These are phyloP conservation scores for Agelas oroides DNA, from an alignment of 37 sponge, comb jelly and placozoan species.

Conservation along the genomic window DNA sequence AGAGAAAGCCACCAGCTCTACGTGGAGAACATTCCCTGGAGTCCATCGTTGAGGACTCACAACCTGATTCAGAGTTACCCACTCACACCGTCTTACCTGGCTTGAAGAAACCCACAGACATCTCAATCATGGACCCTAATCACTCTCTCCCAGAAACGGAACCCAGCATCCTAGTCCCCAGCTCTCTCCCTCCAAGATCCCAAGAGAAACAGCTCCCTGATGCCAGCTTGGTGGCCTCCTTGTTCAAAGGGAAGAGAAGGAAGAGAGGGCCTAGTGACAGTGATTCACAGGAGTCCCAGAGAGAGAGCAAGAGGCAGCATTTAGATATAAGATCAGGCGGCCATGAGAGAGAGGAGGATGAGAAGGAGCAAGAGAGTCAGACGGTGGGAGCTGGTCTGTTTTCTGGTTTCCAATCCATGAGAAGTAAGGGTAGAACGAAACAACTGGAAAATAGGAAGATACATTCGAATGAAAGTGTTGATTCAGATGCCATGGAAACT, in stretches of 20 bases:
- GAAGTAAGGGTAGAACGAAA: neutral
- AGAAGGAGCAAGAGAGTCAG: neutral
- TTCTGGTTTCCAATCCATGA: neutral
- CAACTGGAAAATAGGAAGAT: neutral
- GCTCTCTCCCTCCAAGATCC: constrained; percentile 28
- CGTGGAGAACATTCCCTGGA: no score
- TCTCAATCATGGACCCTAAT: neutral
- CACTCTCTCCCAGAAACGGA: neutral
- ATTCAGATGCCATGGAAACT: neutral
- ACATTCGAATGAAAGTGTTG: neutral
- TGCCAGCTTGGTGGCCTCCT: constrained; percentile 3
- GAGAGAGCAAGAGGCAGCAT: neutral
- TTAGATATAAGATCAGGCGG: neutral
- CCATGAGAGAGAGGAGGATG: neutral
- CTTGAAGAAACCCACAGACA: neutral
- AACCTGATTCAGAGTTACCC: neutral
- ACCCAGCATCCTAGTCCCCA: constrained; percentile 32
- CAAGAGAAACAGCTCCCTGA: neutral
- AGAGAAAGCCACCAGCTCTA: no score
- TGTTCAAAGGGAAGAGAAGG: constrained; percentile 21
- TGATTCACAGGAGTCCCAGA: neutral
- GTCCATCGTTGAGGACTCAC: neutral
- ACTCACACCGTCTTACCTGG: neutral
- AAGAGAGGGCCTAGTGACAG: neutral
- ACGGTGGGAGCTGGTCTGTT: neutral